Evolutionary conservation across 2,113 vertebrate species (phyloP).

Genomic region (Sinocyclocheilus anshuiensis): DNA sequence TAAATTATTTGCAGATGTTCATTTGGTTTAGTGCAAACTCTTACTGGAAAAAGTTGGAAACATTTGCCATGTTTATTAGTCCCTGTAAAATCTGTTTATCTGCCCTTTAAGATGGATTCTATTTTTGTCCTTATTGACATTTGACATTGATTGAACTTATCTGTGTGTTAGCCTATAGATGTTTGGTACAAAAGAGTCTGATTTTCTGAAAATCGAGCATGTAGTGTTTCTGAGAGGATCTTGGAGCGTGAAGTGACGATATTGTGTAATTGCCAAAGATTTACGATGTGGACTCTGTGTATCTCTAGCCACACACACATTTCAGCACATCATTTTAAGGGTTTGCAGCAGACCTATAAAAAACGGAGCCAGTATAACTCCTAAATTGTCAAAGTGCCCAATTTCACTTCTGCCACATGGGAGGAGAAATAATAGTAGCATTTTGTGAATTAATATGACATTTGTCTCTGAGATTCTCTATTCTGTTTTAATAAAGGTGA

Average conservation of each 20-base stretch:
- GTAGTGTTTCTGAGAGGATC: background rate
- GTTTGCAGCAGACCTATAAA: constrained; percentile 47
- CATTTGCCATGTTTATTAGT: background rate
- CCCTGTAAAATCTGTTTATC: background rate
- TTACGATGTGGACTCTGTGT: background rate
- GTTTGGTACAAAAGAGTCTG: background rate
- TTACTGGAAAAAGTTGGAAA: background rate
- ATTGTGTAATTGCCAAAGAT: constrained; percentile 21
- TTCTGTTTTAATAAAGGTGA: background rate
- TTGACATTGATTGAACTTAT: background rate
- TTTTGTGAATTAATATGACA: background rate
- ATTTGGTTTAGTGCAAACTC: background rate
- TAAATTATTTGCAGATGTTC: background rate
- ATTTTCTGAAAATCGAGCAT: background rate
- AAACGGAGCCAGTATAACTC: background rate
- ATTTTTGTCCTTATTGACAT: background rate
- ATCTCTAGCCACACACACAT: background rate
- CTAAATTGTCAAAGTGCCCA: background rate
- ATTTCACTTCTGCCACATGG: background rate
- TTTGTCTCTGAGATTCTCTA: background rate
- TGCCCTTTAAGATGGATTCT: background rate
- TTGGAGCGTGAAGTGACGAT: background rate
- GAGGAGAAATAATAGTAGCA: background rate
- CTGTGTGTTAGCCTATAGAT: background rate
- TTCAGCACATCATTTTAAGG: constrained; percentile 50